Conservation (phyloP, 1,140 invertebrate species). For the Brachionus sp. region DNA sequence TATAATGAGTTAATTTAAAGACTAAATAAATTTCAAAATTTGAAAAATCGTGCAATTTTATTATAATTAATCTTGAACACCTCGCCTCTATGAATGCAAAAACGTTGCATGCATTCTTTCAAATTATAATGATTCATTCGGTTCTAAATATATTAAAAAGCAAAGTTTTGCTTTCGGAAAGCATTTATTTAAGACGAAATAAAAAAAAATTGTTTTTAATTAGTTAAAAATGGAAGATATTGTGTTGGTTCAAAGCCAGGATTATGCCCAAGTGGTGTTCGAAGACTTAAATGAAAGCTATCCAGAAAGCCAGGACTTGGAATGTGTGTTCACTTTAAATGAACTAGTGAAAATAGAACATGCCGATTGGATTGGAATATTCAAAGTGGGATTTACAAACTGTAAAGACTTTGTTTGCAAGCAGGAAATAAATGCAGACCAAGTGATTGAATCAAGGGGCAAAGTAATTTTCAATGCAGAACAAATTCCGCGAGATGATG, state of each 20-base stretch:
- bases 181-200: slow-evolving; percentile 3
- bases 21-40: neutral
- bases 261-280: slow-evolving; percentile 56
- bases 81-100: neutral
- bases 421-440: slow-evolving; percentile 48
- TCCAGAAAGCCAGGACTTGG: slow-evolving; percentile 53
- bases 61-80: neutral
- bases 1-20: neutral
- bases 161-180: neutral
- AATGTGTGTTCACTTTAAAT: slow-evolving; percentile 54
- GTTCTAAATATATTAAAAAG: slow-evolving; percentile 2
- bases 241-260: slow-evolving; percentile 40
- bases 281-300: slow-evolving; percentile 54
- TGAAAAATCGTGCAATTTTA: neutral
- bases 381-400: slow-evolving; percentile 54
- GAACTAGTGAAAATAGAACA: slow-evolving; percentile 49
- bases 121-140: slow-evolving; percentile 1
- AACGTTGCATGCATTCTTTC: neutral
- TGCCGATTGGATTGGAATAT: slow-evolving; percentile 56
- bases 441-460: slow-evolving; percentile 49
- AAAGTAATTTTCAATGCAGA: slow-evolving; percentile 52
- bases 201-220: neutral
- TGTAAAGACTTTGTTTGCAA: slow-evolving; percentile 52
- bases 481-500: slow-evolving; percentile 56
- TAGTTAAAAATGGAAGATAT: slow-evolving; percentile 28